Evolutionary conservation across 2,113 vertebrate genomes (phyloP).

Genomic region (Petrocephalus zakoni): DNA sequence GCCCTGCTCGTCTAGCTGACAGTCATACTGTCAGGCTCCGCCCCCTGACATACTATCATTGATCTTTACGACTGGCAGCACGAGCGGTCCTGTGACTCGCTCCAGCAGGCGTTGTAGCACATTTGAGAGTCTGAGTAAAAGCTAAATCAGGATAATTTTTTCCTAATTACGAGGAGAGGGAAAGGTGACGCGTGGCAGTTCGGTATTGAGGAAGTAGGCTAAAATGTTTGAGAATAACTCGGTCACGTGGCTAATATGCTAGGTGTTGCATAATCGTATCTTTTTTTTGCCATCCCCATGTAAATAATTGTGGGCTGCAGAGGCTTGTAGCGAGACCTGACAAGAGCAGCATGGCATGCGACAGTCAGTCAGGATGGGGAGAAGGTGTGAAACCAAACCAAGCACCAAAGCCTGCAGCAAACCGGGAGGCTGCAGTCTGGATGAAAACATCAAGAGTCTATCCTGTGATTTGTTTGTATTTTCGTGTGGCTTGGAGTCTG

Average conservation of each 20-base stretch:
- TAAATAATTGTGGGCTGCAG: conserved; percentile 41
- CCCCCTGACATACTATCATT: conserved; percentile 44
- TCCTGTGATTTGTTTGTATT: background rate
- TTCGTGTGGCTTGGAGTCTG: background rate
- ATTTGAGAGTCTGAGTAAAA: conserved; percentile 34
- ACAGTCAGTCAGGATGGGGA: conserved; percentile 29
- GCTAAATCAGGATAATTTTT: conserved; percentile 21
- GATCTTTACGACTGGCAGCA: conserved; percentile 27
- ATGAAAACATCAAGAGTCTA: conserved; percentile 41
- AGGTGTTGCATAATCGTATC: conserved; percentile 55
- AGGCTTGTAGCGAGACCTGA: conserved; percentile 51
- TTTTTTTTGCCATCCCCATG: conserved; percentile 45
- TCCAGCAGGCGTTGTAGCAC: conserved; percentile 12
- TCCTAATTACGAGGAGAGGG: background rate
- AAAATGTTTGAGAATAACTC: conserved; percentile 44
- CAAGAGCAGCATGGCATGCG: conserved; percentile 46
- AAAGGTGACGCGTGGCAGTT: background rate
- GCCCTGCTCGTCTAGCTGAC: conserved; percentile 18
- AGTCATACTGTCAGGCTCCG: conserved; percentile 24
- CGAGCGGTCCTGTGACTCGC: conserved; percentile 34
- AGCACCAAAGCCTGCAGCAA: conserved; percentile 28
- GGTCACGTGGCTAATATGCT: conserved; percentile 54
- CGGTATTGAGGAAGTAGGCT: background rate
- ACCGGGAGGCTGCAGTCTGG: background rate
- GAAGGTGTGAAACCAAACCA: background rate